These are phyloP conservation scores for Ciconia boyciana DNA, from an alignment of 2,113 vertebrate species.

Conservation along the genomic window DNA sequence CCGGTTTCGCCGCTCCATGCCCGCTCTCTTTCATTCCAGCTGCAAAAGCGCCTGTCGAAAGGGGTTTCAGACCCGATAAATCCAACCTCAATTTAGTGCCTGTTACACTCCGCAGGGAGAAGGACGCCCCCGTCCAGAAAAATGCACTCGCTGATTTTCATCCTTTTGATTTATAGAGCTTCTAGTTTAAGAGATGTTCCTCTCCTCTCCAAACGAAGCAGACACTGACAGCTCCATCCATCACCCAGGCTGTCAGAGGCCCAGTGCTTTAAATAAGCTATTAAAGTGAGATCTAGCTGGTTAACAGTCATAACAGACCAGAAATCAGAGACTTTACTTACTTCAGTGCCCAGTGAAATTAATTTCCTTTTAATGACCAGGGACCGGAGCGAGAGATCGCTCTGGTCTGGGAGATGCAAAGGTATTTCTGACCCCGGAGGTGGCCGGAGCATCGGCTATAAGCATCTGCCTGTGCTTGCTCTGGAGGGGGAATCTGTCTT, in stretches of 20 bases:
- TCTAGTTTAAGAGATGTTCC: slow-evolving; percentile 25
- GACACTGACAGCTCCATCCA: slow-evolving; percentile 50
- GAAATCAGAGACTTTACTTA: not conserved
- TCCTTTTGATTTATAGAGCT: slow-evolving; percentile 57
- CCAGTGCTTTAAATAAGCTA: slow-evolving; percentile 49
- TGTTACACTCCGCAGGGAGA: not conserved
- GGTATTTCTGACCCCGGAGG: not conserved
- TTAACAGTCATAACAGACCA: slow-evolving; percentile 46
- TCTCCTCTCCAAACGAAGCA: slow-evolving; percentile 22
- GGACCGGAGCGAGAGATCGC: not conserved
- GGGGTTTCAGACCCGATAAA: not conserved
- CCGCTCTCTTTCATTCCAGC: not conserved
- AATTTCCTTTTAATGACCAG: slow-evolving; percentile 30
- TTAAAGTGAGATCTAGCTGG: slow-evolving; percentile 57
- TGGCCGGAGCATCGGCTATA: fast-evolving
- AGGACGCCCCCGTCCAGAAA: slow-evolving; percentile 15
- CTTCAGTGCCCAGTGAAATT: not conserved
- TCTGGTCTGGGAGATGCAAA: not conserved
- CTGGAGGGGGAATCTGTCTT: not conserved
- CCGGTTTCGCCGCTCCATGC: fast-evolving
- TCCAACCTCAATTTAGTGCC: not conserved
- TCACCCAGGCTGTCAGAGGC: slow-evolving; percentile 8
- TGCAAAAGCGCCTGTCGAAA: not conserved
- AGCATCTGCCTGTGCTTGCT: not conserved
- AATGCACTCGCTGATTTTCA: slow-evolving; percentile 6